These are phyloP conservation scores for Holocentrus rufus DNA, from an alignment of 2,797 vertebrate genomes.

Conservation along the genomic window DNA sequence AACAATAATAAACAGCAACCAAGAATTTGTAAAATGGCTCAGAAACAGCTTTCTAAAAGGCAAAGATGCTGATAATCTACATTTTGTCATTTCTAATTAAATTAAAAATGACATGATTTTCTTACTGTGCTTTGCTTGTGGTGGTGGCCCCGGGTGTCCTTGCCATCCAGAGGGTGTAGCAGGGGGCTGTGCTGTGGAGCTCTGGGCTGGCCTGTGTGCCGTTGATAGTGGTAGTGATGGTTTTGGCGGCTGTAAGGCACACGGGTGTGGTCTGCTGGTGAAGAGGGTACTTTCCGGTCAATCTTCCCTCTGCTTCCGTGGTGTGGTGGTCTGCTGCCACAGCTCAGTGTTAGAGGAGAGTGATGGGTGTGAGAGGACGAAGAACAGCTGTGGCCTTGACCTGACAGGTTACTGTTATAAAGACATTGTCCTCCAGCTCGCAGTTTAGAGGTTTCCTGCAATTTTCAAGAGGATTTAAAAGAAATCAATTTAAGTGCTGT, in stretches of 20 bases:
- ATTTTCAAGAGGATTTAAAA: background rate
- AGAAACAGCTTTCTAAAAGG: background rate
- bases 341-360: conserved; percentile 55
- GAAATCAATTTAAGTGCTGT: background rate
- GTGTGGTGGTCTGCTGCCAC: conserved; percentile 61
- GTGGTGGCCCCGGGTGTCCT: conserved; percentile 74
- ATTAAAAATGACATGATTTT: background rate
- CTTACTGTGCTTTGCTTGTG: conserved; percentile 84
- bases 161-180: conserved; percentile 68
- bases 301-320: conserved; percentile 75
- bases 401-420: conserved; percentile 64
- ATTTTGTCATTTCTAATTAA: too few relatives aligned
- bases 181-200: conserved; percentile 76
- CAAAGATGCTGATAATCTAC: too few relatives aligned
- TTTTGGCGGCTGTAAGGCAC: conserved; percentile 92
- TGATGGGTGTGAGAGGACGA: conserved; percentile 25
- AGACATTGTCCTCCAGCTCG: conserved; percentile 71
- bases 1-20: background rate
- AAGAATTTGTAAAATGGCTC: background rate
- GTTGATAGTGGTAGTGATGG: conserved; percentile 80
- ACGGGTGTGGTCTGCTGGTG: conserved; percentile 93
- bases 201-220: conserved; percentile 75
- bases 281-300: conserved; percentile 80
- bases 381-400: conserved; percentile 26
- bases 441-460: conserved; percentile 79